Evolutionary conservation across 1,140 invertebrate species (phyloP).

Genomic region (Lordiphosa clarofinis): DNA sequence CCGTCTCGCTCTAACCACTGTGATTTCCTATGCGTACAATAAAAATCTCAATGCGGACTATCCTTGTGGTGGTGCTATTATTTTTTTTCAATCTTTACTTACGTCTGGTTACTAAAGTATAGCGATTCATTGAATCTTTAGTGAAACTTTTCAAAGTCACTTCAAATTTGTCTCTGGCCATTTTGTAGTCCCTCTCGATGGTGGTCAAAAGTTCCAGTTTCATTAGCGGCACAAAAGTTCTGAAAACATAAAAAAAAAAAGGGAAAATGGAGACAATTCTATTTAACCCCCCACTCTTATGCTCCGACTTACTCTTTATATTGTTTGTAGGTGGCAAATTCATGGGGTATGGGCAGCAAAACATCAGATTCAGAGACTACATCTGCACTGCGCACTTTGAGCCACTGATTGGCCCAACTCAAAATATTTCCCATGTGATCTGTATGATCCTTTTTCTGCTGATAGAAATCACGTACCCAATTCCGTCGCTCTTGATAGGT

Average conservation of each 20-base stretch:
- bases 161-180: conserved; percentile 10
- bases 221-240: conserved; percentile 61
- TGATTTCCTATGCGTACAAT: too few relatives aligned
- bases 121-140: conserved; percentile 13
- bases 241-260: conserved; percentile 6
- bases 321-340: conserved; percentile 50
- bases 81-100: not conserved
- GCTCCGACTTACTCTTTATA: conserved; percentile 52
- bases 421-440: conserved; percentile 51
- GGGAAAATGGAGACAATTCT: too few relatives aligned
- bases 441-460: conserved; percentile 33
- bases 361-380: conserved; percentile 37
- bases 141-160: conserved; percentile 20
- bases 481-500: conserved; percentile 36
- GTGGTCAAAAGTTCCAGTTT: conserved; percentile 59
- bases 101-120: conserved; percentile 44
- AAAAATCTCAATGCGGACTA: too few relatives aligned
- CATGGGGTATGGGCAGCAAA: conserved; percentile 47
- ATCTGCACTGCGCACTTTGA: conserved; percentile 36
- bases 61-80: too few relatives aligned
- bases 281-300: too few relatives aligned
- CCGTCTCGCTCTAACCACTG: too few relatives aligned
- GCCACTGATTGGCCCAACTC: conserved; percentile 61
- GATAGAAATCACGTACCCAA: conserved; percentile 13
- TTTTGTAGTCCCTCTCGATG: conserved; percentile 50